Evolutionary conservation across 2,888 invertebrate genomes (phyloP).

Genomic region (Cheilosia vernalis): DNA sequence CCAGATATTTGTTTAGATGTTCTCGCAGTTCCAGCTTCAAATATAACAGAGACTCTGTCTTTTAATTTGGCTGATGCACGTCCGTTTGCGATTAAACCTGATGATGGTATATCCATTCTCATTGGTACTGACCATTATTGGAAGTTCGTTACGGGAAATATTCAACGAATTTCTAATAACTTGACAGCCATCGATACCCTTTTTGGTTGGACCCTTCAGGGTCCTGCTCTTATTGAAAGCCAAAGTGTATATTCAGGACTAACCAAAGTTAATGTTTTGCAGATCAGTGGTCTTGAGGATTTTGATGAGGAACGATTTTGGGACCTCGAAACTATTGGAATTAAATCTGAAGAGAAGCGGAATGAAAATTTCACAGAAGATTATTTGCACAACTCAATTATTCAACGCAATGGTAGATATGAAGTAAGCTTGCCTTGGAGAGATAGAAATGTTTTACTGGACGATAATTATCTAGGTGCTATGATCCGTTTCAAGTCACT

Average conservation of each 20-base stretch:
- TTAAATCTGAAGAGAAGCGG: constrained; percentile 2
- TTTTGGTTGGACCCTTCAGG: constrained; percentile 17
- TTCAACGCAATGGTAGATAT: background rate
- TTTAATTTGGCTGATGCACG: constrained; percentile 17
- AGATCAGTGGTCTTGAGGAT: background rate
- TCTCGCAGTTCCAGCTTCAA: constrained; percentile 9
- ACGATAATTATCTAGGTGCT: background rate
- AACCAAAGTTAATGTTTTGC: constrained; percentile 3
- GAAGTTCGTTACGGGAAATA: constrained; percentile 40
- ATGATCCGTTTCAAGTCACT: constrained; percentile 4
- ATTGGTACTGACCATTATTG: constrained; percentile 68
- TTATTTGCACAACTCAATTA: background rate
- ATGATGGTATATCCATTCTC: constrained; percentile 15
- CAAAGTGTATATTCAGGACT: constrained; percentile 5
- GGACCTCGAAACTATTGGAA: constrained; percentile 16
- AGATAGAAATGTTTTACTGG: background rate
- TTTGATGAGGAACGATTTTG: background rate
- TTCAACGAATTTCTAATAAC: background rate
- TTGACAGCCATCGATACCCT: constrained; percentile 9
- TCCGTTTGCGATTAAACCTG: constrained; percentile 14
- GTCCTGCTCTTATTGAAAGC: background rate
- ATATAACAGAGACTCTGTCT: background rate
- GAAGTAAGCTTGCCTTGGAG: constrained; percentile 17
- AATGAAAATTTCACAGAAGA: background rate
- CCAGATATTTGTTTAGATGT: constrained; percentile 22